phyloP scores from a whole-genome alignment of 1,140 invertebrate genomes.

The Bacillus rossius region DNA sequence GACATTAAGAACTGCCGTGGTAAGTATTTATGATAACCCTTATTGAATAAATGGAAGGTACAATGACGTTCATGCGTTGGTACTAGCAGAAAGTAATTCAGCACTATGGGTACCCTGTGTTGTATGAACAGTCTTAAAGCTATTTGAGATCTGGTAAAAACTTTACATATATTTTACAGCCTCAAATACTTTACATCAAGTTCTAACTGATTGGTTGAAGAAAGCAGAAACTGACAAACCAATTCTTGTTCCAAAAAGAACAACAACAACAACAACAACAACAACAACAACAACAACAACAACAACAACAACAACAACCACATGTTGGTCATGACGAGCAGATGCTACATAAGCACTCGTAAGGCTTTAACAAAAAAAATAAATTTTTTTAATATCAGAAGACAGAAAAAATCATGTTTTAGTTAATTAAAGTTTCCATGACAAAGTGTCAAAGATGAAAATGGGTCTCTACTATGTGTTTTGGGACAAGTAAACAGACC shows the following conservation, averaged over 20 bases:
- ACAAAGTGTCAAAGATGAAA: slow-evolving; percentile 12
- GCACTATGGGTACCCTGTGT: slow-evolving; percentile 13
- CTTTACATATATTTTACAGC: slow-evolving; percentile 24
- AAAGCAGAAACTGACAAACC: no score
- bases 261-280: no score
- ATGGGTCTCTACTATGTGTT: slow-evolving; percentile 17
- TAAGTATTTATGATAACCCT: slow-evolving; percentile 24
- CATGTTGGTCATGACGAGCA: no score
- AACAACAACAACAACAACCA: no score
- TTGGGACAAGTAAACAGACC: slow-evolving; percentile 19
- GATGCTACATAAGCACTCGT: background rate
- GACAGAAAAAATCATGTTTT: background rate
- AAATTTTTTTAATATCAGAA: slow-evolving; percentile 12
- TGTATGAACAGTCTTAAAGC: slow-evolving; percentile 2
- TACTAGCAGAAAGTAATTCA: slow-evolving; percentile 6
- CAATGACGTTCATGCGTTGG: slow-evolving; percentile 15
- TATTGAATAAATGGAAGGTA: slow-evolving; percentile 21
- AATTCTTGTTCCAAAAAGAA: no score
- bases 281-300: no score
- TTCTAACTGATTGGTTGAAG: slow-evolving; percentile 12
- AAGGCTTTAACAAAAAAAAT: slow-evolving; percentile 6
- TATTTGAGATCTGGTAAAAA: slow-evolving; percentile 18
- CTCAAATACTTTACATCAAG: slow-evolving; percentile 14
- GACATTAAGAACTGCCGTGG: slow-evolving; percentile 21
- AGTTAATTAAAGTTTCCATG: no score